Evolutionary conservation across 2,888 invertebrate species (phyloP), one percentile per base, ranked within the genome.

Genomic region (Caprella mutica): DNA sequence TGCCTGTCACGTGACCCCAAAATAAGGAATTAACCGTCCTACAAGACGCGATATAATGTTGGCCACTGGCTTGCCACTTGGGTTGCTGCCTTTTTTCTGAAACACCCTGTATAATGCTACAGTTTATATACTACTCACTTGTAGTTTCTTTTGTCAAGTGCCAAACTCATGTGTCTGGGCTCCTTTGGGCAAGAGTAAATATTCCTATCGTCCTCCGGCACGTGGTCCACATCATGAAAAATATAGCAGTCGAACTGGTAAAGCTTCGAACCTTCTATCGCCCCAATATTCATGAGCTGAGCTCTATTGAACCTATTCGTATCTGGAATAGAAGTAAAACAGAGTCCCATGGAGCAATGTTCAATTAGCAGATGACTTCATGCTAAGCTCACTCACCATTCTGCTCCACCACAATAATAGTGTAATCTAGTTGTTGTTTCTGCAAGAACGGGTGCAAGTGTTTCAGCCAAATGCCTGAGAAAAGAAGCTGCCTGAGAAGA

Each of bases 221-320:
- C 76, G 59, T 96, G 79, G 74, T 96, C 94, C 48, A 96, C 90
- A 74, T 96, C 94, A 76, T 96, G 94, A 75, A 94, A 94, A 68
- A 96, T 82, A 75, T 91, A 93, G 75, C 94, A 94, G 71, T 90
- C 73, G 66, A 72, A 77, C 50, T 73, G 70, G 65, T 75, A 72
- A 30, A 71, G 68, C 66, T 86, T 85, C 71, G 86, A 77, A 23
- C 93, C 91, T 75, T 97, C 96, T 66, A 80, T 79, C 74, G 84
- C 96, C 9, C 97, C 97, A 23, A 97, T 84, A 75, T 98, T 98
- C 89, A 98, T 90, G 66, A 98, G 77, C 78, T 89, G 86, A 3
- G 93, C 97, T 58, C 92, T 81, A 75, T 96, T 96, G 75, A 96
- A 96, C 42, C 66, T 67, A 5, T 78, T 79, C 55, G 74, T 77